phyloP scores from a whole-genome alignment of 2,888 invertebrate genomes.

The Drosophila antonietae region DNA sequence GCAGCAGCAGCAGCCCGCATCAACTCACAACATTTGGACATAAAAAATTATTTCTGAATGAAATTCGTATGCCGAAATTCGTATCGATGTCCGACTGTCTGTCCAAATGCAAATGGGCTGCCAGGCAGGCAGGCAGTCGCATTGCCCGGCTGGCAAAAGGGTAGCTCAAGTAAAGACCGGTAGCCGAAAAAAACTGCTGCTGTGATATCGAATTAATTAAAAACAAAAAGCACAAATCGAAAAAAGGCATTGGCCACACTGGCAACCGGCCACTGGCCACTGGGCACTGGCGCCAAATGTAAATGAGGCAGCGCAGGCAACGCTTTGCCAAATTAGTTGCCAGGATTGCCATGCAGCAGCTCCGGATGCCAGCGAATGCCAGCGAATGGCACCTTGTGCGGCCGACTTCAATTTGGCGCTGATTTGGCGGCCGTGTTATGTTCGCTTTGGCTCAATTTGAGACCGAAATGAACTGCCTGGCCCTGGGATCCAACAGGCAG shows the following conservation, averaged over 20 bases:
- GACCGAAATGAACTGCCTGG: conserved; percentile 38
- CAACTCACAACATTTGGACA: conserved; percentile 72
- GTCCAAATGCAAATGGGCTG: conserved; percentile 65
- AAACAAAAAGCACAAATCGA: conserved; percentile 42
- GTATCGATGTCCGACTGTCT: conserved; percentile 59
- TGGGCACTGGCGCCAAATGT: conserved; percentile 72
- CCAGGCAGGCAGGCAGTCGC: not conserved
- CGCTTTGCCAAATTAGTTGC: conserved; percentile 56
- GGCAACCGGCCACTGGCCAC: not conserved
- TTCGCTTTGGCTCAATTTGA: conserved; percentile 58
- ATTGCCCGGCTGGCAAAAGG: conserved; percentile 21
- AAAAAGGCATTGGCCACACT: conserved; percentile 6
- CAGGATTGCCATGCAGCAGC: conserved; percentile 40
- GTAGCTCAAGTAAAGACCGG: conserved; percentile 68
- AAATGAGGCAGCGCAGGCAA: conserved; percentile 68
- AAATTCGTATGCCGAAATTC: conserved; percentile 72
- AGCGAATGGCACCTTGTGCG: conserved; percentile 70
- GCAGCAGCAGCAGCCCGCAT: conserved; percentile 29
- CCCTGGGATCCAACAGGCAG: conserved; percentile 19
- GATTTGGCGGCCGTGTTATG: conserved; percentile 75
- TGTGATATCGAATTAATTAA: conserved; percentile 80
- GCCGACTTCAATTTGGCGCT: conserved; percentile 76
- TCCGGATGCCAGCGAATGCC: conserved; percentile 8
- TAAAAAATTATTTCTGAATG: conserved; percentile 79
- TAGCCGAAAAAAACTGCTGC: conserved; percentile 72